Base-by-base conservation (phyloP, 2,113 vertebrate species). In the Cyprinodon brontotheroides region DNA sequence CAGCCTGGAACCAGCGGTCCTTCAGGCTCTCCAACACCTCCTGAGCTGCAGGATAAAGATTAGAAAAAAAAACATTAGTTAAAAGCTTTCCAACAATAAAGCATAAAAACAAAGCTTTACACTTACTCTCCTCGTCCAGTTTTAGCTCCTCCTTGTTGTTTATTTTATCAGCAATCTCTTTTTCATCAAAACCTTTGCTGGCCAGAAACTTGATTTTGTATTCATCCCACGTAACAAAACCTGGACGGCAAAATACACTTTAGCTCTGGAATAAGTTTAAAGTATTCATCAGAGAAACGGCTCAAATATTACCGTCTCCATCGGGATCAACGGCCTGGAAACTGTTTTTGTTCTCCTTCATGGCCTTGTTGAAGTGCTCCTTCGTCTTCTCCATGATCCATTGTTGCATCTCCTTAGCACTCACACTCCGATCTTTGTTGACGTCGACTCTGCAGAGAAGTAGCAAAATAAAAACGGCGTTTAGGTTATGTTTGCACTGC, bases 381-480 rank as follows among this genome's bases (percentile, higher is more conserved):
- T 97, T 96, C 0, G 97, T 98, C 88, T 99, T 99, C 88, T 96
- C 95, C 96, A 98, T 97, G 79, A 99, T 98, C 97, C 97, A 99
- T 40, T 91, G 95, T 89, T 98, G 97, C 96, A 98, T 96, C 78
- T 99, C 97, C 76, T 96, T 96, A 0, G 97, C 96, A 0, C 97
- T 96, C 67, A 99, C 94, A 61, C 93, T 96, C 39, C 87, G 85
- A 81, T 99, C 97, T 0, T 92, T 91, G 84, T 99, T 96, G 76
- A 94, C 86, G 57, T 98, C 97, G 10, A 99, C 97, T 88, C 97
- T 99, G 89, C 3, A 3, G 11, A 37, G 2, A 11, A 11, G 53
- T 37, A 1, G 5, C 11, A 47, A 62, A 22, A 10, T 0, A 72
- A 6, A 38, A 62, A 0, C 20, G 43, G 57, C 7, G 29, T 29